Evolutionary conservation across 2,888 invertebrate species (phyloP).

Genomic region (Meliscaeva auricollis): DNA sequence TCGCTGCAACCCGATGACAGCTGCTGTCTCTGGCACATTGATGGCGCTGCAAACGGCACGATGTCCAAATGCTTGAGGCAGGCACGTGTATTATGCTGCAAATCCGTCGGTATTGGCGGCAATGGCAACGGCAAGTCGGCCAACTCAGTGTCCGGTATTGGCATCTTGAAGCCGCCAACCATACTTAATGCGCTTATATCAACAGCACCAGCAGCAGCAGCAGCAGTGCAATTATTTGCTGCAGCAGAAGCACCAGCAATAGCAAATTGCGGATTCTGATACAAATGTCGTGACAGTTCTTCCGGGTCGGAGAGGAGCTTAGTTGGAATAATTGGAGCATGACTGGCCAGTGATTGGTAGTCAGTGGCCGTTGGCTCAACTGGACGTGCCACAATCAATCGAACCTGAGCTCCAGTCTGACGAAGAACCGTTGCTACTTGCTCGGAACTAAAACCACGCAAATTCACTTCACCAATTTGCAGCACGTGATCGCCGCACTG

Average conservation of each 20-base stretch:
- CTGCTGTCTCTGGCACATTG: conserved; percentile 66
- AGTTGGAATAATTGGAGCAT: conserved; percentile 96
- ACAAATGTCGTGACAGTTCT: conserved; percentile 93
- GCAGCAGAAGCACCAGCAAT: conserved; percentile 85
- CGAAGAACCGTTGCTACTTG: conserved; percentile 95
- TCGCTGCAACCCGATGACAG: conserved; percentile 60
- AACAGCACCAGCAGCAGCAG: conserved; percentile 53
- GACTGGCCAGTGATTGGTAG: conserved; percentile 89
- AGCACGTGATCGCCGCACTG: conserved; percentile 99
- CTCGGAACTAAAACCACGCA: conserved; percentile 98
- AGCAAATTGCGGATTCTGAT: conserved; percentile 86
- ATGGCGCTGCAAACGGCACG: conserved; percentile 81
- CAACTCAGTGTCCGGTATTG: conserved; percentile 81
- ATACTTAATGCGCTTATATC: conserved; percentile 42
- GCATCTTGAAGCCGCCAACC: conserved; percentile 69
- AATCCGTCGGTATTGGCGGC: conserved; percentile 81
- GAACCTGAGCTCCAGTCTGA: conserved; percentile 87
- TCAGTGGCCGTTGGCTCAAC: conserved; percentile 94
- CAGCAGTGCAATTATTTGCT: conserved; percentile 55
- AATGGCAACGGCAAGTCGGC: conserved; percentile 83
- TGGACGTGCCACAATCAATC: conserved; percentile 96
- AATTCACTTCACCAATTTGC: conserved; percentile 96
- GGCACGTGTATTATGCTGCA: conserved; percentile 78
- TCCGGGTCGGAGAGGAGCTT: conserved; percentile 96
- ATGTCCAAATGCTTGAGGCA: conserved; percentile 82